A percentile compares a stretch with the other conserved stretches of the same genome.
Evolutionary conservation across 2,113 vertebrate genomes (phyloP).

Genomic region (Epinephelus lanceolatus): DNA sequence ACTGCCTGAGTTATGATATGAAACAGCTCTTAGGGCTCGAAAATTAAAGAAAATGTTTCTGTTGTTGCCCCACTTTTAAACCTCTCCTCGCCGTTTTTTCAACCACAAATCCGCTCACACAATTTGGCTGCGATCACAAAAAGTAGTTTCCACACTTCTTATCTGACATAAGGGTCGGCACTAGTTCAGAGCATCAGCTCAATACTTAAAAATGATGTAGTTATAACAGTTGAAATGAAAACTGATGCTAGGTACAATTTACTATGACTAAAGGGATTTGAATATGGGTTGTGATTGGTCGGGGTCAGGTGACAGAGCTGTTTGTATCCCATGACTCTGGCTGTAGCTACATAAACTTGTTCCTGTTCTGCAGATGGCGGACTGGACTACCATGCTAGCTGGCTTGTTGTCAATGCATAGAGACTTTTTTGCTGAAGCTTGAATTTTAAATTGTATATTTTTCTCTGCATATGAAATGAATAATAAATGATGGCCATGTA

Average conservation of each 20-base stretch:
- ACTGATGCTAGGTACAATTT: background rate
- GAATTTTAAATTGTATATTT: slow-evolving; percentile 80
- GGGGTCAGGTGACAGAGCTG: slow-evolving; percentile 18
- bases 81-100: background rate
- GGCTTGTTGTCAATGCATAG: slow-evolving; percentile 64
- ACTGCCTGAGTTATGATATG: slow-evolving; percentile 54
- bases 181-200: background rate
- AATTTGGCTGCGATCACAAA: background rate
- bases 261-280: background rate
- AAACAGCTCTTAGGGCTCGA: slow-evolving; percentile 25
- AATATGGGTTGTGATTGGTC: background rate
- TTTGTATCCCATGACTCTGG: slow-evolving; percentile 65
- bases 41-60: background rate
- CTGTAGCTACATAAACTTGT: slow-evolving; percentile 49
- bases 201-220: background rate
- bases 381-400: slow-evolving; percentile 52
- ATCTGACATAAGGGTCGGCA: background rate
- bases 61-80: background rate
- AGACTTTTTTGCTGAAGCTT: slow-evolving; percentile 73
- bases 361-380: slow-evolving; percentile 50
- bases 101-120: background rate
- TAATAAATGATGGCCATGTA: slow-evolving; percentile 48
- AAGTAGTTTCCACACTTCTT: background rate
- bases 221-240: background rate
- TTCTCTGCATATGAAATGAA: slow-evolving; percentile 74